Percentiles rank a stretch among this genome's conserved stretches.
Evolutionary conservation across 2,113 vertebrate species (phyloP).

Genomic region (Periophthalmodon schlosseri): DNA sequence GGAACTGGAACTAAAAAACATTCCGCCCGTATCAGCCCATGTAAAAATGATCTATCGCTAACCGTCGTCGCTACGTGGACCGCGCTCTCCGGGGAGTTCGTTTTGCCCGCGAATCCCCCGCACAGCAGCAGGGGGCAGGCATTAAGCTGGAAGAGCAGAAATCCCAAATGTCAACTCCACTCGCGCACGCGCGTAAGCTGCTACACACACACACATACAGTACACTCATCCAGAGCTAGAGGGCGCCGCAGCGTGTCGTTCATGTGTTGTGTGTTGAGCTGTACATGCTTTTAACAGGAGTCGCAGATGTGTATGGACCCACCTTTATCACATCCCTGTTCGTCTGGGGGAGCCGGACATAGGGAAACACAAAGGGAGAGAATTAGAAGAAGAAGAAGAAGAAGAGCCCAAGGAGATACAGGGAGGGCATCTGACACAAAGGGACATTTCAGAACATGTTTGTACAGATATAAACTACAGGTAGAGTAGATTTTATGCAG

Average conservation of each 20-base stretch:
- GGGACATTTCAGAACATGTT: too few relatives aligned
- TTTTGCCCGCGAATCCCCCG: conserved; percentile 30
- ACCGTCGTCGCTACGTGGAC: conserved; percentile 28
- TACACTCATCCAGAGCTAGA: conserved; percentile 1
- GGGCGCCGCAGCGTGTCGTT: background rate
- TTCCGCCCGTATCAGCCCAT: too few relatives aligned
- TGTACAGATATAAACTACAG: too few relatives aligned
- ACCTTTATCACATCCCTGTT: conserved; percentile 96
- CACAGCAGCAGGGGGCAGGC: conserved; percentile 47
- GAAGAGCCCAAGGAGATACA: background rate
- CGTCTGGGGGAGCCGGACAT: conserved; percentile 82
- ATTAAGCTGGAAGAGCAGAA: conserved; percentile 48
- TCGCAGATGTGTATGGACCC: conserved; percentile 63
- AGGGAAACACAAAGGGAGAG: conserved; percentile 32
- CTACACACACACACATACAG: conserved; percentile 3
- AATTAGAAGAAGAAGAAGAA: conserved; percentile 7
- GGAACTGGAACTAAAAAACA: too few relatives aligned
- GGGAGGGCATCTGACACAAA: background rate
- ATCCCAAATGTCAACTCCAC: conserved; percentile 29
- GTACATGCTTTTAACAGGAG: conserved; percentile 2
- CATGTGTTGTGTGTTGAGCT: conserved; percentile 6
- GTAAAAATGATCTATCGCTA: conserved; percentile 2
- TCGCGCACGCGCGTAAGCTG: background rate
- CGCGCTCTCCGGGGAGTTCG: conserved; percentile 32
- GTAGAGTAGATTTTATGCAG: too few relatives aligned